Conservation (phyloP, 2,797 vertebrate genomes). For the Pangasius sanitwongsei region DNA sequence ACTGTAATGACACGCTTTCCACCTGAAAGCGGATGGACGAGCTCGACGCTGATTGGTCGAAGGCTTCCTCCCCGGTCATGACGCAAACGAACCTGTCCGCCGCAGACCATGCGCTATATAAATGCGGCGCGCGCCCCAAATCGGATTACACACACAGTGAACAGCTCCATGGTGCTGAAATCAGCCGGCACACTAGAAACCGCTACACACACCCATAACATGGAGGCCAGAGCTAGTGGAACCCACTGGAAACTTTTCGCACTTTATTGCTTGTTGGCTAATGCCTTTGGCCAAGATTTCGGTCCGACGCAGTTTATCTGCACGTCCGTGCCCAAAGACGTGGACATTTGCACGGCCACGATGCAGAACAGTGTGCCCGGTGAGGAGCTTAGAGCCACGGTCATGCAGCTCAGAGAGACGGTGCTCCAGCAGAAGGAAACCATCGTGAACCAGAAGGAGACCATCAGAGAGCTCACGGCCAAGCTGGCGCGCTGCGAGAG, state of each 20-base stretch:
- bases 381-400: conserved; percentile 87
- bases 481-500: conserved; percentile 94
- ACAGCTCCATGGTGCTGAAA: conserved; percentile 65
- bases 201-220: conserved; percentile 39
- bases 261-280: conserved; percentile 73
- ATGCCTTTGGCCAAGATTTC: conserved; percentile 82
- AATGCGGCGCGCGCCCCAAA: conserved; percentile 74
- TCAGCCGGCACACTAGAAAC: conserved; percentile 7
- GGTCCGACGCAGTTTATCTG: conserved; percentile 93
- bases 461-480: conserved; percentile 92
- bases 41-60: conserved; percentile 10
- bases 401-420: conserved; percentile 93
- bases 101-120: conserved; percentile 78
- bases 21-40: neutral
- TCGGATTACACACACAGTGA: conserved; percentile 71
- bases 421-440: conserved; percentile 96
- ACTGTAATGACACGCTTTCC: conserved; percentile 28
- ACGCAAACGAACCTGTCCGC: conserved; percentile 74
- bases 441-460: conserved; percentile 95
- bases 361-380: conserved; percentile 84
- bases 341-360: conserved; percentile 91
- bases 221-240: conserved; percentile 68
- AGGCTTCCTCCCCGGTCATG: conserved; percentile 76
- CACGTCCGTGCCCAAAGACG: conserved; percentile 94
- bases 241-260: conserved; percentile 80